These are phyloP conservation scores for Ophion obscuratus DNA, from an alignment of 2,888 invertebrate species.

Conservation along the genomic window DNA sequence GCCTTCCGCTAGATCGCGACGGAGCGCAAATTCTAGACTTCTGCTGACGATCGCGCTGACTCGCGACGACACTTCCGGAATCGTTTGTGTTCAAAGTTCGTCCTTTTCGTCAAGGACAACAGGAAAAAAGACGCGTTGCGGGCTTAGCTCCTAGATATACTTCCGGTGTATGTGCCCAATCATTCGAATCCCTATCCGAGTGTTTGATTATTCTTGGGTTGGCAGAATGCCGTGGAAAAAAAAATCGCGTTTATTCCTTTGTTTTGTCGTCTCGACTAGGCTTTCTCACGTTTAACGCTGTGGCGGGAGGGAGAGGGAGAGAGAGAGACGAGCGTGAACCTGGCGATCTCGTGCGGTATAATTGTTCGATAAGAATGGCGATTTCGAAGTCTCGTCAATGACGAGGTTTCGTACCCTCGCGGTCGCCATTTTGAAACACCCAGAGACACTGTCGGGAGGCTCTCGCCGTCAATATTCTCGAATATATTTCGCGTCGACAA, in stretches of 20 bases:
- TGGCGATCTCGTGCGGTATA: constrained; percentile 1
- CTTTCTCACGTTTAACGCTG: background rate
- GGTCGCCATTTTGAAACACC: constrained; percentile 67
- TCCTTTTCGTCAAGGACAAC: background rate
- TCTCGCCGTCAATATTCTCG: constrained; percentile 32
- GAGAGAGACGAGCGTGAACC: background rate
- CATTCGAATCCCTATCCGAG: constrained; percentile 55
- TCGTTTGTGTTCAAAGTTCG: background rate
- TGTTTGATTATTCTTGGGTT: constrained; percentile 64
- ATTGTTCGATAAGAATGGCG: constrained; percentile 45
- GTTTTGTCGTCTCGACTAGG: constrained; percentile 19
- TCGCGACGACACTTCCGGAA: constrained; percentile 29
- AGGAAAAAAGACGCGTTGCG: constrained; percentile 9
- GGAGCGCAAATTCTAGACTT: constrained; percentile 8
- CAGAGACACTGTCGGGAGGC: constrained; percentile 4
- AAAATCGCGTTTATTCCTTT: constrained; percentile 39
- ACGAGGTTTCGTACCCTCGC: constrained; percentile 39
- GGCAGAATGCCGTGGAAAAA: constrained; percentile 59
- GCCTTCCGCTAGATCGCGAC: background rate
- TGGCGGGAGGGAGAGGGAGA: background rate
- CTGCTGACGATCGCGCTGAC: constrained; percentile 16
- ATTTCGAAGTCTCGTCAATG: constrained; percentile 11
- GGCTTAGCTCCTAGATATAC: constrained; percentile 11
- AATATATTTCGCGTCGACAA: background rate
- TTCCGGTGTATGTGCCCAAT: constrained; percentile 61